Evolutionary conservation across 2,888 invertebrate species (phyloP), one percentile per base, ranked within the genome.

Genomic region (Pseudoips prasinana): DNA sequence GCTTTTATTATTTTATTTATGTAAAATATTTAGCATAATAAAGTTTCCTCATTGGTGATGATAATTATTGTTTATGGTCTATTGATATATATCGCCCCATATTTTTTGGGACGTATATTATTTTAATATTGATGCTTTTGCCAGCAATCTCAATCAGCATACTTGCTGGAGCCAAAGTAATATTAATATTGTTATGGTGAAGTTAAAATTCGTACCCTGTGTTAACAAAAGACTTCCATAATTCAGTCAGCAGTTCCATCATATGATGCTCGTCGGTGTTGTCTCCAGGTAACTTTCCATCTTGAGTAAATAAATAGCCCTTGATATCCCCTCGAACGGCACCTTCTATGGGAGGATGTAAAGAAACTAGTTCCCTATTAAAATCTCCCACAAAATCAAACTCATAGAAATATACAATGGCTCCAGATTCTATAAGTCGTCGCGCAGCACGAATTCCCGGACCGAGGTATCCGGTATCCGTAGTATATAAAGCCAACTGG

Each of bases 261-360:
- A 77, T 65, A 1, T 33, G 39, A 9, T 33, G 45, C 19, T 73
- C 73, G 1, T 50, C 44, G 0, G 62, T 44, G 3, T 39, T 45
- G n/a, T 55, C 55, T 1, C 11, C 35, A 1, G 55, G 49, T 8
- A 35, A 8, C 0, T 40, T 14, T 1, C 62, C 67, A 7, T 67
- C 56, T 29, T 64, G 64, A 8, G 55, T 58, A 44, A 92, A 91
- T 7, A 91, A 57, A 34, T 91, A 91, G 0, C 89, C 87, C 32
- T 89, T 58, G 26, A 90, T 85, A 49, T 91, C 91, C 1, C 90
- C 91, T 25, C 89, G 85, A 14, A 86, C 88, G 2, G 90, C 90
- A 0, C 90, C 91, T 0, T 60, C 35, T 8, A 66, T 45, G 2
- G 78, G 67, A 2, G 69, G 68, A 1, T 73, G 65, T 44, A 89